phyloP scores from a whole-genome alignment of 2,113 vertebrate genomes.

The Ophiodon elongatus region DNA sequence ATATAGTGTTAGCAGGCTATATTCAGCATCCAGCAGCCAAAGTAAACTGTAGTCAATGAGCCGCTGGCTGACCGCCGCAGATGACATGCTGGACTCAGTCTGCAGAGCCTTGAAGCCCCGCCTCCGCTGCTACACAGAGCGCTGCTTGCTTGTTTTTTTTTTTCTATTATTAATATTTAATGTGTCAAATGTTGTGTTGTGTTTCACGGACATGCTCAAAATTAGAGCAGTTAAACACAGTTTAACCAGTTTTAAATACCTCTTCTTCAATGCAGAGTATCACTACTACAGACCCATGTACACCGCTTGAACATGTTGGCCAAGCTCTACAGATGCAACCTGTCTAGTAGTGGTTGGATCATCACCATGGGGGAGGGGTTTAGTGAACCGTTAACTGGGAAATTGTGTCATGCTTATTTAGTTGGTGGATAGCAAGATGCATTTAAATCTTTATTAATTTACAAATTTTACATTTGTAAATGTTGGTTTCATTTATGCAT shows the following conservation, averaged over 20 bases:
- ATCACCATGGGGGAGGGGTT: not conserved
- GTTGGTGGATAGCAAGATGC: not conserved
- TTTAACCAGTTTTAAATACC: too few relatives aligned
- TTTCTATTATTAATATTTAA: not conserved
- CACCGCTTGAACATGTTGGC: too few relatives aligned
- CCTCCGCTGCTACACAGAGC: not conserved
- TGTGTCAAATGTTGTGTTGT: too few relatives aligned
- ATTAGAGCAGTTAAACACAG: too few relatives aligned
- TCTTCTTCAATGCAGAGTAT: too few relatives aligned
- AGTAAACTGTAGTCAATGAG: too few relatives aligned
- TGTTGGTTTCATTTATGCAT: not conserved
- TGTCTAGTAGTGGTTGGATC: not conserved
- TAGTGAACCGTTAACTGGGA: not conserved
- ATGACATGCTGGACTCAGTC: too few relatives aligned
- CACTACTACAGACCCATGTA: too few relatives aligned
- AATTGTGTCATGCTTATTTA: not conserved
- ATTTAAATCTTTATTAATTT: not conserved
- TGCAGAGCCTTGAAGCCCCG: not conserved
- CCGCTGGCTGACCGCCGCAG: too few relatives aligned
- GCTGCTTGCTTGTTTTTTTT: not conserved
- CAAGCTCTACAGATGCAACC: not conserved
- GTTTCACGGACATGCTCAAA: too few relatives aligned
- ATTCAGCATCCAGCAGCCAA: too few relatives aligned
- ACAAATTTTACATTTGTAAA: not conserved
- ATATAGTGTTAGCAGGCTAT: too few relatives aligned